Conservation (phyloP, 2,797 vertebrate species). For the Onychomys leucogaster region DNA sequence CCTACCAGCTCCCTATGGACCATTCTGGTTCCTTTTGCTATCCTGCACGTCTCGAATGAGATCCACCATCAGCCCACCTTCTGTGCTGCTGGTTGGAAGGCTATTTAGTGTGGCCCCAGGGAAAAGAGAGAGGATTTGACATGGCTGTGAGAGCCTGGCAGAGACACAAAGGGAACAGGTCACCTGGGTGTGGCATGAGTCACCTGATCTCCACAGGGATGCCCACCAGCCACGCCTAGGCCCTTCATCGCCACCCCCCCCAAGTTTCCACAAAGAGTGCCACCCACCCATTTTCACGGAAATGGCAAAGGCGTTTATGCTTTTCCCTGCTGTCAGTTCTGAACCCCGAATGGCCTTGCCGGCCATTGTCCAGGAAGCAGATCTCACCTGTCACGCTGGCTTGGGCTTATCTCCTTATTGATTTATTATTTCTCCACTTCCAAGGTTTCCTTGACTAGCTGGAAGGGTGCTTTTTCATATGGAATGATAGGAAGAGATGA, state of each 20-base stretch:
- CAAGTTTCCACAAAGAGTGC: neutral
- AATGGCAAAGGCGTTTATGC: neutral
- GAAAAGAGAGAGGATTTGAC: neutral
- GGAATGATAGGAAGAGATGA: neutral
- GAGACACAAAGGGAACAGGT: neutral
- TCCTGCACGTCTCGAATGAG: neutral
- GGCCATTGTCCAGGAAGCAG: neutral
- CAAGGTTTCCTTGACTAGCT: neutral
- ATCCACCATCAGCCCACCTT: neutral
- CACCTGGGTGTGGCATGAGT: neutral
- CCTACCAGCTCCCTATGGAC: conserved; percentile 14
- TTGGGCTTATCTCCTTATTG: neutral
- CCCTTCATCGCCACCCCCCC: neutral
- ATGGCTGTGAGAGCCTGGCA: neutral
- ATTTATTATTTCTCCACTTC: neutral
- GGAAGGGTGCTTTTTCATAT: neutral
- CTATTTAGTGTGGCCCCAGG: neutral
- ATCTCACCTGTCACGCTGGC: neutral
- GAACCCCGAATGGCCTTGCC: neutral
- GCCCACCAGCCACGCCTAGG: neutral
- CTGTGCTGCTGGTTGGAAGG: conserved; percentile 18
- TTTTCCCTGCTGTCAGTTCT: neutral
- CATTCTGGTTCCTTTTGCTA: conserved; percentile 39
- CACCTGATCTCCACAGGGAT: neutral
- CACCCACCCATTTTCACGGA: neutral